Conservation (phyloP, 2,113 vertebrate genomes). For the Myrmecobius fasciatus region DNA sequence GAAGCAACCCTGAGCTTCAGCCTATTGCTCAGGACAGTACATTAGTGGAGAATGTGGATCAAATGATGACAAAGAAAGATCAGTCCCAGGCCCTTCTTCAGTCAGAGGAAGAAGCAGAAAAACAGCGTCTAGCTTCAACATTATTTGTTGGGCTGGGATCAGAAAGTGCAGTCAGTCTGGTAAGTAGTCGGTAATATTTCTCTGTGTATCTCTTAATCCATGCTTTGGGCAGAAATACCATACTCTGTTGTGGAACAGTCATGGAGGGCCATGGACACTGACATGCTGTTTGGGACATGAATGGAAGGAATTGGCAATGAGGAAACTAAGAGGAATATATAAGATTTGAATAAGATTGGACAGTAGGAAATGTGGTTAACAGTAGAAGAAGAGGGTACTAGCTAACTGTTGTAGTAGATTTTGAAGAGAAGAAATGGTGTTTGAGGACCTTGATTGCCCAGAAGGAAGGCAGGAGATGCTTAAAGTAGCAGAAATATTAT, state of each 20-base stretch:
- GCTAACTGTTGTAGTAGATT: neutral
- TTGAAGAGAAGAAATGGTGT: neutral
- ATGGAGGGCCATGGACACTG: neutral
- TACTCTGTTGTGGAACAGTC: neutral
- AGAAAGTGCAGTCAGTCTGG: conserved; percentile 88
- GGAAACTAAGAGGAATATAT: neutral
- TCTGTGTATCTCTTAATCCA: neutral
- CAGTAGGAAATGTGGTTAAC: neutral
- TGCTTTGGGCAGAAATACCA: neutral
- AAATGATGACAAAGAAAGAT: conserved; percentile 45
- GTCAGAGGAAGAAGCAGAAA: conserved; percentile 87
- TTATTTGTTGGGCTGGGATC: conserved; percentile 92
- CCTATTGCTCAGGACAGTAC: conserved; percentile 74
- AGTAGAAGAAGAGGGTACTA: neutral
- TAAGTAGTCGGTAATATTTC: conserved; percentile 76
- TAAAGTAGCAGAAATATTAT: neutral
- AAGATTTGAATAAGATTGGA: neutral
- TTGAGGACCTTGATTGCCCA: neutral
- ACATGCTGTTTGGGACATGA: neutral
- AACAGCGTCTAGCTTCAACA: conserved; percentile 92
- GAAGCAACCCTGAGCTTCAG: conserved; percentile 73
- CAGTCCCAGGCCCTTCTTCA: conserved; percentile 62
- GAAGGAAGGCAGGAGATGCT: neutral
- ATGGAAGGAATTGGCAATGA: neutral
- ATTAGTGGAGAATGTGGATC: conserved; percentile 70